Percentiles rank a stretch among this genome's conserved stretches.
Evolutionary conservation across 2,888 invertebrate species (phyloP).

Genomic region (Resseliella maxima): DNA sequence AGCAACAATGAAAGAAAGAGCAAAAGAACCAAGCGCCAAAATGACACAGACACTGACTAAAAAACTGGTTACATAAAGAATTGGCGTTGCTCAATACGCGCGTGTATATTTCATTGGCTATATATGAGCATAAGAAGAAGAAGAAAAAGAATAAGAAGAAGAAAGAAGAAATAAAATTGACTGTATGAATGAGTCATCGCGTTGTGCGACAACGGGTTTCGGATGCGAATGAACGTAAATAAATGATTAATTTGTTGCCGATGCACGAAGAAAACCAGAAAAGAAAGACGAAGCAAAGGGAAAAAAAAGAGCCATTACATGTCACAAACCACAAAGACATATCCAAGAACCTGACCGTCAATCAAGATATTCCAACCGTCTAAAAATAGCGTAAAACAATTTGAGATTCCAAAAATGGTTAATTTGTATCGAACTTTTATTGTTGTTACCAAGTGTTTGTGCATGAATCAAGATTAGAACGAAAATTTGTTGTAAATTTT

Average conservation of each 20-base stretch:
- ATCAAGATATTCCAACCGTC: background rate
- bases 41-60: background rate
- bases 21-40: background rate
- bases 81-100: background rate
- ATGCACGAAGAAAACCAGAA: background rate
- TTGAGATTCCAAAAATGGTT: background rate
- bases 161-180: no score
- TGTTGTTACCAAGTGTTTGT: background rate
- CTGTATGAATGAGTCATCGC: background rate
- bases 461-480: background rate
- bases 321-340: slow-evolving; percentile 11
- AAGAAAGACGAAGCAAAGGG: no score
- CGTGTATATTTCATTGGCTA: slow-evolving; percentile 33
- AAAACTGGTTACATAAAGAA: background rate
- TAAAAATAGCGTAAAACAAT: slow-evolving; percentile 6
- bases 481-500: background rate
- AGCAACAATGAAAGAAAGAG: no score
- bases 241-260: slow-evolving; percentile 4
- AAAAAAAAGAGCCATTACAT: no score
- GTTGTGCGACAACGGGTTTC: slow-evolving; percentile 4
- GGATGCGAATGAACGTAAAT: slow-evolving; percentile 24
- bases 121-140: background rate
- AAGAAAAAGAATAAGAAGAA: no score
- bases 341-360: background rate
- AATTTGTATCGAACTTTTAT: background rate